phyloP scores from a whole-genome alignment of 2,888 invertebrate species.

The Rotaria magnacalcarata region DNA sequence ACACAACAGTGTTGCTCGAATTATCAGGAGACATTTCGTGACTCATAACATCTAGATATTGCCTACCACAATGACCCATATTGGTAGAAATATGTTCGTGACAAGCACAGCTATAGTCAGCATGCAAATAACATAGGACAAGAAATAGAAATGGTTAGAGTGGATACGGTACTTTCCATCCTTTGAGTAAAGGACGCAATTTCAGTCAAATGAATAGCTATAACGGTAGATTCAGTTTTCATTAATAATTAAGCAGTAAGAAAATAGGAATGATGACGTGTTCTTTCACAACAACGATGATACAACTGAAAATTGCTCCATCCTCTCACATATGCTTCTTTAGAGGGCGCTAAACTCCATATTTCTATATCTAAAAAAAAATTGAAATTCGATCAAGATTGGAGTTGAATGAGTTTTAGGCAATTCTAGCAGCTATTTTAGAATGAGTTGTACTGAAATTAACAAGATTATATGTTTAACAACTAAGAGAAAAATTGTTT shows the following conservation, averaged over 20 bases:
- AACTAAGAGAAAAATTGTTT: too few species aligned
- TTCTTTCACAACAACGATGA: not conserved
- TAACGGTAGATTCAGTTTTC: not conserved
- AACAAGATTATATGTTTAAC: too few species aligned
- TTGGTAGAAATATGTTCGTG: not conserved
- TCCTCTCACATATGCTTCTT: not conserved
- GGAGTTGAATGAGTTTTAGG: too few species aligned
- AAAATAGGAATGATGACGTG: not conserved
- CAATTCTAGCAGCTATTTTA: too few species aligned
- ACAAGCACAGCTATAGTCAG: not conserved
- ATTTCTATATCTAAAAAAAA: too few species aligned
- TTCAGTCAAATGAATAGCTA: not conserved
- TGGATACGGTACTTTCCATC: not conserved
- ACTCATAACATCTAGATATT: not conserved
- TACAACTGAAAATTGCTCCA: not conserved
- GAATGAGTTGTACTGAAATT: too few species aligned
- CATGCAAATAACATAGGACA: not conserved
- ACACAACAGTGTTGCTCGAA: too few species aligned
- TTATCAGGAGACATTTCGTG: too few species aligned
- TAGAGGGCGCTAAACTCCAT: not conserved
- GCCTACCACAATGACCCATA: not conserved
- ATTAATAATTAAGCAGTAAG: not conserved
- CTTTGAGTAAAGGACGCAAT: not conserved
- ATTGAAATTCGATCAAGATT: too few species aligned
- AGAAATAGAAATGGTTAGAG: not conserved